phyloP scores from a whole-genome alignment of 2,797 vertebrate species.

The Parambassis ranga region DNA sequence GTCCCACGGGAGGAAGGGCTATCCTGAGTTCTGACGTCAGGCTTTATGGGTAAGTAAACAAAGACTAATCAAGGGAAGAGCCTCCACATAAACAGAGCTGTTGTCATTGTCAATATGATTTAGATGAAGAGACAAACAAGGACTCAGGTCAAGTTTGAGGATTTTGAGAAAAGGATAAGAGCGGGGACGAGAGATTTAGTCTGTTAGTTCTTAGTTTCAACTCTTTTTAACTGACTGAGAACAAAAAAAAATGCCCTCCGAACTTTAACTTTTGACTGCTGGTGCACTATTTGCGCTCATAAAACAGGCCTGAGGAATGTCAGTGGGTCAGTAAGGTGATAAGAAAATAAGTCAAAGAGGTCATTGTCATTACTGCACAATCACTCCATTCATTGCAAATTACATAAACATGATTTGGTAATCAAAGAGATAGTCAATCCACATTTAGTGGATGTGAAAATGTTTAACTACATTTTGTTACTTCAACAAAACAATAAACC shows the following conservation, averaged over 20 bases:
- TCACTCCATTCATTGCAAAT: not conserved
- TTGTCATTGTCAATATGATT: conserved; percentile 59
- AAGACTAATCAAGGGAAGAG: conserved; percentile 55
- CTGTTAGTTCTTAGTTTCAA: too few species aligned
- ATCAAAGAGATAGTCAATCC: too few species aligned
- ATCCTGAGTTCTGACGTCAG: conserved; percentile 72
- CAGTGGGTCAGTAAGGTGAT: not conserved
- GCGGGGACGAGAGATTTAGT: not conserved
- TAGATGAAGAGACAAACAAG: conserved; percentile 45
- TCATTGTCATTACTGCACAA: not conserved
- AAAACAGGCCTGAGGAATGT: not conserved
- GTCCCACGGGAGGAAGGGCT: conserved; percentile 54
- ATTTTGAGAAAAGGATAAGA: conserved; percentile 11
- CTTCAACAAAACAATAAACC: too few species aligned
- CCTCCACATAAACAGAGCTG: conserved; percentile 72
- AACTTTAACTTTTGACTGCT: not conserved
- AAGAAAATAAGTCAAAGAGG: not conserved
- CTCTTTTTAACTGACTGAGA: too few species aligned
- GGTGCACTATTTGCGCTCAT: not conserved
- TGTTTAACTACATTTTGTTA: too few species aligned
- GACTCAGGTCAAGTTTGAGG: conserved; percentile 17
- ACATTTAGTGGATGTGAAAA: too few species aligned
- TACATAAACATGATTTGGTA: too few species aligned
- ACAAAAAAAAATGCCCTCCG: too few species aligned
- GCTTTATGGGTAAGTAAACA: conserved; percentile 77